Evolutionary conservation across 2,797 vertebrate species (phyloP).

Genomic region (Hirundo rustica): DNA sequence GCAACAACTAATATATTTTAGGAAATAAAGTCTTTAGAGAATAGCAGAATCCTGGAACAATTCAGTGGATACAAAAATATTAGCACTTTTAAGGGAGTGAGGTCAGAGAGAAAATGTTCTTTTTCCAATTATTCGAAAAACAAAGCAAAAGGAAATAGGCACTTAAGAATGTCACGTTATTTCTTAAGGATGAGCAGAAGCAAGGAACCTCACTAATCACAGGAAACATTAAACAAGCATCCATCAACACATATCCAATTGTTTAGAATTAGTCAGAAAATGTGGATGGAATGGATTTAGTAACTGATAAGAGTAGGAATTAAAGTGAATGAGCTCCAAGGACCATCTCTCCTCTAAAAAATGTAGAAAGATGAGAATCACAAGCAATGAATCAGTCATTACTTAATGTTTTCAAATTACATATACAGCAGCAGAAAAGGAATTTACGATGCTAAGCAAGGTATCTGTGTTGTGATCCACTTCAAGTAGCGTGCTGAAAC

Average conservation of each 20-base stretch:
- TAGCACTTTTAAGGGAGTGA: not conserved
- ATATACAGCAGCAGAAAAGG: not conserved
- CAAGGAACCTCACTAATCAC: not conserved
- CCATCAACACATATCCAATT: not conserved
- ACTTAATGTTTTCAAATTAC: not conserved
- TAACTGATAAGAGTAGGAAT: not conserved
- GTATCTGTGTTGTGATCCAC: not conserved
- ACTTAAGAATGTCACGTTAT: not conserved
- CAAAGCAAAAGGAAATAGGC: not conserved
- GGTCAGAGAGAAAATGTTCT: not conserved
- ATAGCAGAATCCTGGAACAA: not conserved
- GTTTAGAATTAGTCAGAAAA: not conserved
- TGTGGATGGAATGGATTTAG: not conserved
- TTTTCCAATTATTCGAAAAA: not conserved
- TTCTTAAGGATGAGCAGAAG: not conserved
- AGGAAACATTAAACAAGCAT: not conserved
- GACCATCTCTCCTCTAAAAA: not conserved
- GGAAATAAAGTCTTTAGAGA: not conserved
- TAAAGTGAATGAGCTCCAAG: not conserved
- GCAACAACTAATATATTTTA: not conserved
- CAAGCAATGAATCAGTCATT: not conserved
- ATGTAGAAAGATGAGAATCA: not conserved
- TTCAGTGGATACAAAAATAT: not conserved
- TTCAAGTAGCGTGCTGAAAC: not conserved
- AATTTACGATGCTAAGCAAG: not conserved